These are phyloP conservation scores for Cheracebus regulus DNA, from an alignment of 2,797 vertebrate species.

Conservation along the genomic window DNA sequence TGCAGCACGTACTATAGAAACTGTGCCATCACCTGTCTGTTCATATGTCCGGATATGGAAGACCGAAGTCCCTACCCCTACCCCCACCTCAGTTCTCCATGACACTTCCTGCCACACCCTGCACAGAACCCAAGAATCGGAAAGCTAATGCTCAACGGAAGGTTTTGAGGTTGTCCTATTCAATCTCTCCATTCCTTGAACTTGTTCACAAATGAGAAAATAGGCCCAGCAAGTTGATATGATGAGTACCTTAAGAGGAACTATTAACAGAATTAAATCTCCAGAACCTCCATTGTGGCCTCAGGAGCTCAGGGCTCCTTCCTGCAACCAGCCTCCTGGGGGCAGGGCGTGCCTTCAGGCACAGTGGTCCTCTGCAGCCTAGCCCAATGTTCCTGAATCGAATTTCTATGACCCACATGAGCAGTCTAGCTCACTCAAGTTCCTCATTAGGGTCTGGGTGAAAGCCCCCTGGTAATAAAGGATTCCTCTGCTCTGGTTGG, in stretches of 20 bases:
- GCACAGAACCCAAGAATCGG: not conserved
- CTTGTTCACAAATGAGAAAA: constrained; percentile 20
- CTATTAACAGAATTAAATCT: not conserved
- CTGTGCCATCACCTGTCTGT: not conserved
- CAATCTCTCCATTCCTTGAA: not conserved
- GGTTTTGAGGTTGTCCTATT: not conserved
- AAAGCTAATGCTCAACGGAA: not conserved
- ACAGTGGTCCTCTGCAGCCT: not conserved
- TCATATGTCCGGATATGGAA: not conserved
- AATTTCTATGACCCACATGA: not conserved
- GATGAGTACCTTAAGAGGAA: not conserved
- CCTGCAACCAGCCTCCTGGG: not conserved
- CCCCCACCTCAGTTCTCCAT: not conserved
- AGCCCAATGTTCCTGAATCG: not conserved
- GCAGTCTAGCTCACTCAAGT: not conserved
- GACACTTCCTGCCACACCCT: not conserved
- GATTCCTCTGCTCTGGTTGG: not conserved
- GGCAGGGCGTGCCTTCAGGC: no score
- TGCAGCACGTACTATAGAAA: not conserved
- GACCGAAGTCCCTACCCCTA: not conserved
- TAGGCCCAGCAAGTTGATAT: not conserved
- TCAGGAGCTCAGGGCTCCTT: not conserved
- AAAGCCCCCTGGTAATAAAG: not conserved
- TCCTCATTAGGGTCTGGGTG: not conserved
- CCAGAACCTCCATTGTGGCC: not conserved